Conservation (phyloP, 2,113 vertebrate genomes). For the Erythrocebus patas region DNA sequence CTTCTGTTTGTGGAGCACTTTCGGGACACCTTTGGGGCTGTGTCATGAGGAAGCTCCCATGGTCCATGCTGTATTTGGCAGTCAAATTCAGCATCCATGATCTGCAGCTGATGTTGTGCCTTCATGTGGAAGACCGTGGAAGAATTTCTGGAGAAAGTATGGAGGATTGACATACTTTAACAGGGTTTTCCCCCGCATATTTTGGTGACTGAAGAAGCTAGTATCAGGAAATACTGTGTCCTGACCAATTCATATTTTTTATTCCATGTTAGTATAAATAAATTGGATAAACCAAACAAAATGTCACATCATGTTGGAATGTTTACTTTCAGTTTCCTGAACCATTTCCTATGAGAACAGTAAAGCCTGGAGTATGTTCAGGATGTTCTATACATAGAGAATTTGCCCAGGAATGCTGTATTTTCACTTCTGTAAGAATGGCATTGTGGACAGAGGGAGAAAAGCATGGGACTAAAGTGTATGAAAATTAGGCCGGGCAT, state of each 20-base stretch:
- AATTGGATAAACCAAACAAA: constrained; percentile 13
- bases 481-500: neutral
- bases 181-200: neutral
- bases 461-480: neutral
- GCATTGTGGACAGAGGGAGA: neutral
- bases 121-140: neutral
- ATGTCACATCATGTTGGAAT: neutral
- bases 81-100: neutral
- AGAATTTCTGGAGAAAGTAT: neutral
- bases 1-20: neutral
- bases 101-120: neutral
- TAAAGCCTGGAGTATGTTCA: neutral
- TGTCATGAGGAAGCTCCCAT: neutral
- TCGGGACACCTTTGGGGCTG: neutral
- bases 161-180: neutral
- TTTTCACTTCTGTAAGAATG: neutral
- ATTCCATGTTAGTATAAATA: neutral
- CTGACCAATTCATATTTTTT: neutral
- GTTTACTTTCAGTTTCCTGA: constrained; percentile 31
- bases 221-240: neutral
- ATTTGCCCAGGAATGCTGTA: neutral
- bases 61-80: neutral
- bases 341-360: neutral
- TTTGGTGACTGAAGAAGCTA: constrained; percentile 7
- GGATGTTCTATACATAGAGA: neutral